Percentiles rank a stretch among this genome's conserved stretches.
Conservation (phyloP, 2,888 invertebrate species). For the Dryobotodes eremita region DNA sequence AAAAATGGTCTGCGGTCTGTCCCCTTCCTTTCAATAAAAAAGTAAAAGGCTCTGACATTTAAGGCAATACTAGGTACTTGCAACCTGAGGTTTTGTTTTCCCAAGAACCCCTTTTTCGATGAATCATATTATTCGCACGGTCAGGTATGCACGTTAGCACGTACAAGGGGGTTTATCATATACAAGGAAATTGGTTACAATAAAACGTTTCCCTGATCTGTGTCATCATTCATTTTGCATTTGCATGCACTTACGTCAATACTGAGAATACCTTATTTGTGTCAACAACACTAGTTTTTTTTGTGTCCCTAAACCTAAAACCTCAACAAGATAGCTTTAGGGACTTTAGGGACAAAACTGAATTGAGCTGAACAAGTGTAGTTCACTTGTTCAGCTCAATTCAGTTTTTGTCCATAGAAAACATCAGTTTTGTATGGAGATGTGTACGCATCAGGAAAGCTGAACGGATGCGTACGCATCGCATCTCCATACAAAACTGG, state of each 20-base stretch:
- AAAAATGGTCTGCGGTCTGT: not conserved
- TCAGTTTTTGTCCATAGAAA: too few relatives aligned
- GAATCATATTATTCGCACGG: conserved; percentile 81
- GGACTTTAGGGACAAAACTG: too few relatives aligned
- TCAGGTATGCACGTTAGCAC: conserved; percentile 69
- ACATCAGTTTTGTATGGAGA: too few relatives aligned
- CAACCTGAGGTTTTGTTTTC: conserved; percentile 61
- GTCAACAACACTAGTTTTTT: not conserved
- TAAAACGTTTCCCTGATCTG: conserved; percentile 68
- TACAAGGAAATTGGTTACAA: conserved; percentile 74
- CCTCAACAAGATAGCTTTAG: not conserved
- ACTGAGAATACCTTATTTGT: conserved; percentile 24
- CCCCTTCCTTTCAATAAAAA: conserved; percentile 9
- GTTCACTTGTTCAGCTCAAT: too few relatives aligned
- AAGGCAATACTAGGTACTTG: conserved; percentile 2
- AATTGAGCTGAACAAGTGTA: too few relatives aligned
- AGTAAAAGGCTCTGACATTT: conserved; percentile 21
- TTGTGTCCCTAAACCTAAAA: not conserved
- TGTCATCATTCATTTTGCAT: conserved; percentile 20
- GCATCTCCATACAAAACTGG: too few relatives aligned
- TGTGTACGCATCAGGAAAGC: too few relatives aligned
- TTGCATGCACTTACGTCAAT: conserved; percentile 1
- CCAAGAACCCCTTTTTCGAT: conserved; percentile 76
- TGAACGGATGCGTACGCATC: too few relatives aligned
- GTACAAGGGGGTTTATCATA: conserved; percentile 69